These are phyloP conservation scores for Carabus problematicus DNA, from an alignment of 2,888 invertebrate species.

Conservation along the genomic window DNA sequence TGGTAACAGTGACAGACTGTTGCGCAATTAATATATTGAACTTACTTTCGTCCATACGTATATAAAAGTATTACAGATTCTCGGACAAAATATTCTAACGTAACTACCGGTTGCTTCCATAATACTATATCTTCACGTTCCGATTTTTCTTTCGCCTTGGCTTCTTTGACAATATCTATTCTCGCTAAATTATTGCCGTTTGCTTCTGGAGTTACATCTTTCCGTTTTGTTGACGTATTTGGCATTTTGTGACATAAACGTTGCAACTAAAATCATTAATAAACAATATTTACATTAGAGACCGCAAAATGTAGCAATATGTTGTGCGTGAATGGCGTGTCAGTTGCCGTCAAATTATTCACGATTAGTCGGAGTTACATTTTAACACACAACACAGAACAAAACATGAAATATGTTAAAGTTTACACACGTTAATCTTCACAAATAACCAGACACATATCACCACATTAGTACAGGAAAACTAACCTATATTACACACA, in stretches of 20 bases:
- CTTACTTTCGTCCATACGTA: slow-evolving; percentile 67
- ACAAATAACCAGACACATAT: background rate
- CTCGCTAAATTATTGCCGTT: slow-evolving; percentile 47
- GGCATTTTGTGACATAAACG: slow-evolving; percentile 72
- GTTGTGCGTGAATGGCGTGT: too few relatives aligned
- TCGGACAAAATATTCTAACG: slow-evolving; percentile 79
- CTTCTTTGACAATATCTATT: slow-evolving; percentile 31
- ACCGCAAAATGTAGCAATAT: background rate
- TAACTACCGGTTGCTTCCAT: slow-evolving; percentile 81
- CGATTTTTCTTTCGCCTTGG: slow-evolving; percentile 61
- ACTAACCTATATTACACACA: background rate
- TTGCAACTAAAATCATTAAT: slow-evolving; percentile 63
- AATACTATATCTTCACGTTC: slow-evolving; percentile 75
- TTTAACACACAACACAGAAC: too few relatives aligned
- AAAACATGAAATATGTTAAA: background rate
- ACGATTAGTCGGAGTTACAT: too few relatives aligned
- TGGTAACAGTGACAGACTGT: slow-evolving; percentile 8
- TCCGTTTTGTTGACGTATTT: slow-evolving; percentile 55
- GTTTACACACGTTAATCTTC: background rate
- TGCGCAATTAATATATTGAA: slow-evolving; percentile 25
- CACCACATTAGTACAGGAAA: background rate
- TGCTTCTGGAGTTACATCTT: slow-evolving; percentile 49
- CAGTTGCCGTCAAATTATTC: too few relatives aligned
- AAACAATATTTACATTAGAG: background rate
- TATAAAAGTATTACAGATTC: slow-evolving; percentile 73